phyloP scores from a whole-genome alignment of 2,797 vertebrate species.

The Rhabdophis nuchalis region DNA sequence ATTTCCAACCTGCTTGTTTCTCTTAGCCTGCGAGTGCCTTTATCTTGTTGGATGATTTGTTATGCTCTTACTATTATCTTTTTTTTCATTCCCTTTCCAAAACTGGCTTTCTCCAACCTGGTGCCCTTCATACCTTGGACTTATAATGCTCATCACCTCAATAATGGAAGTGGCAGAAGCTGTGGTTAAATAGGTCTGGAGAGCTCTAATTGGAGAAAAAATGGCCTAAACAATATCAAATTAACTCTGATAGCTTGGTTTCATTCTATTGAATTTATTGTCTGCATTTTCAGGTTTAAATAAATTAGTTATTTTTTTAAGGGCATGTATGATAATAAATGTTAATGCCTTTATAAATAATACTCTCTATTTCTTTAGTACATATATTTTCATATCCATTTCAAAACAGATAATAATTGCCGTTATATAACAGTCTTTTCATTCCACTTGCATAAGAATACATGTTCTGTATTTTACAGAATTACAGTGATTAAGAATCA shows the following conservation, averaged over 20 bases:
- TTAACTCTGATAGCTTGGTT: conserved; percentile 13
- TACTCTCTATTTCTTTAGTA: conserved; percentile 21
- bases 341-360: conserved; percentile 17
- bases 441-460: conserved; percentile 14
- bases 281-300: background rate
- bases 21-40: conserved; percentile 3
- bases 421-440: conserved; percentile 17
- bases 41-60: conserved; percentile 38
- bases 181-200: background rate
- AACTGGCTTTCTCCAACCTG: background rate
- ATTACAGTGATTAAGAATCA: background rate
- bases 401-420: conserved; percentile 6
- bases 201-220: background rate
- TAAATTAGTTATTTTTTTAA: background rate
- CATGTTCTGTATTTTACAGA: conserved; percentile 1
- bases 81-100: conserved; percentile 16
- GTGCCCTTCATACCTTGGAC: background rate
- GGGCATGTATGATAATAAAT: conserved; percentile 41
- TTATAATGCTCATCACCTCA: background rate
- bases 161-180: background rate
- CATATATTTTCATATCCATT: conserved; percentile 11
- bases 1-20: background rate
- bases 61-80: conserved; percentile 15
- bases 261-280: conserved; percentile 26
- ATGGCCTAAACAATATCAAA: background rate